Percentiles rank a stretch among this genome's conserved stretches.
Evolutionary conservation across 1,140 invertebrate genomes (phyloP).

Genomic region (Temnothorax nylanderi): DNA sequence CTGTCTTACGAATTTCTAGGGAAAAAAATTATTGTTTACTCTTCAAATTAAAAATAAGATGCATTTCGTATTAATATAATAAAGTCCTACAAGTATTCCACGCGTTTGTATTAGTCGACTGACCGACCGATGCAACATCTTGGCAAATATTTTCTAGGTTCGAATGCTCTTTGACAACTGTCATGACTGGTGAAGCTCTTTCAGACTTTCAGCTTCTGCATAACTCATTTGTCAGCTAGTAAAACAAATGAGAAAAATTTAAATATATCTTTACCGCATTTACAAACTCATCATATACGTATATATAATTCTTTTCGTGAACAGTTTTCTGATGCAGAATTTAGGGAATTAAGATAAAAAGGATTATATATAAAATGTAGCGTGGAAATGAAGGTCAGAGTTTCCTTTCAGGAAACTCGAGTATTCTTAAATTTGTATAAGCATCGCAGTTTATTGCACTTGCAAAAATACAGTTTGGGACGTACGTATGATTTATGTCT

Average conservation of each 20-base stretch:
- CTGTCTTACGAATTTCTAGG: slow-evolving; percentile 27
- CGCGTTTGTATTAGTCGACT: slow-evolving; percentile 10
- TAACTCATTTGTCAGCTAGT: slow-evolving; percentile 40
- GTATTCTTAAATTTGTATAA: slow-evolving; percentile 65
- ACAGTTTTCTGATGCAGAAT: background rate
- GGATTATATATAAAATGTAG: background rate
- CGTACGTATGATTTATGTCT: slow-evolving; percentile 62
- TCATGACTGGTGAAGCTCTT: slow-evolving; percentile 20
- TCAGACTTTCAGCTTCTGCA: background rate
- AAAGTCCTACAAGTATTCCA: slow-evolving; percentile 30
- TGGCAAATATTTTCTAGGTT: slow-evolving; percentile 9
- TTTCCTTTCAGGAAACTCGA: background rate
- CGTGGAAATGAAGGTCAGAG: background rate
- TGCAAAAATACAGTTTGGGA: slow-evolving; percentile 80
- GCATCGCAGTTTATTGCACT: slow-evolving; percentile 80
- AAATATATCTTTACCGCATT: background rate
- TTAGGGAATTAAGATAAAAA: background rate
- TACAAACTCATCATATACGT: background rate
- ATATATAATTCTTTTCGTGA: background rate
- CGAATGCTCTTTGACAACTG: slow-evolving; percentile 10
- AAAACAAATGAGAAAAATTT: slow-evolving; percentile 42
- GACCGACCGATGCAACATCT: slow-evolving; percentile 13
- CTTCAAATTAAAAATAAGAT: background rate
- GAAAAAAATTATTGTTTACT: background rate
- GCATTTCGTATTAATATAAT: background rate